phyloP scores from a whole-genome alignment of 2,888 invertebrate genomes.

The Polia nebulosa region DNA sequence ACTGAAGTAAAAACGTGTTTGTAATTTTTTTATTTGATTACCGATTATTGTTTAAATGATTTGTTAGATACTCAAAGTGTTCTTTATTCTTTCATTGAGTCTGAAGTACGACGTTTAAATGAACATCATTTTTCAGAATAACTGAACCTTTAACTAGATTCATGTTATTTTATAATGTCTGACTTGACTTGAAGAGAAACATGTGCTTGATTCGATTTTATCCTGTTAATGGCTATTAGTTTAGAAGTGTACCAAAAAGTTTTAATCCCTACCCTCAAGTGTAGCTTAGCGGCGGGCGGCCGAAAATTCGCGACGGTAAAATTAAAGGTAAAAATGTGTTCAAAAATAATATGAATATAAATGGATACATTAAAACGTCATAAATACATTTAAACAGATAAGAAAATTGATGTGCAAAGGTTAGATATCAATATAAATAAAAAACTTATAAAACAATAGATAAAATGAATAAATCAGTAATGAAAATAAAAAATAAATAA shows the following conservation, averaged over 20 bases:
- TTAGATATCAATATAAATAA: constrained; percentile 7
- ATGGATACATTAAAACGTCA: background rate
- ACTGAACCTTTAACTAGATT: too few species aligned
- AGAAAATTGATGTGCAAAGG: background rate
- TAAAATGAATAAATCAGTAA: constrained; percentile 21
- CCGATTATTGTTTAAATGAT: too few species aligned
- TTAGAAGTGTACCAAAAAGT: constrained; percentile 33
- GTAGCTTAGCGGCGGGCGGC: constrained; percentile 16
- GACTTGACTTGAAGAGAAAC: background rate
- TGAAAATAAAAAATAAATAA: constrained; percentile 31
- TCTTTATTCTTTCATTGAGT: background rate
- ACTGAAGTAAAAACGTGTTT: too few species aligned
- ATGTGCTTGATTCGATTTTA: constrained; percentile 17
- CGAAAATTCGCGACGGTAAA: constrained; percentile 6
- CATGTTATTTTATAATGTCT: too few species aligned
- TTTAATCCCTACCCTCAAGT: constrained; percentile 25
- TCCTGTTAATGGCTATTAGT: constrained; percentile 20
- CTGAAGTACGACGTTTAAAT: background rate
- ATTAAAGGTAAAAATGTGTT: background rate
- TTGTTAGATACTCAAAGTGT: background rate
- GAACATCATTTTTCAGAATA: background rate
- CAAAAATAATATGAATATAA: background rate
- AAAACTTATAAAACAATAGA: constrained; percentile 10
- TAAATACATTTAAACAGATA: background rate
- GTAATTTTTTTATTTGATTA: too few species aligned